Evolutionary conservation across 2,797 vertebrate genomes (phyloP).

Genomic region (Gallirallus australis): DNA sequence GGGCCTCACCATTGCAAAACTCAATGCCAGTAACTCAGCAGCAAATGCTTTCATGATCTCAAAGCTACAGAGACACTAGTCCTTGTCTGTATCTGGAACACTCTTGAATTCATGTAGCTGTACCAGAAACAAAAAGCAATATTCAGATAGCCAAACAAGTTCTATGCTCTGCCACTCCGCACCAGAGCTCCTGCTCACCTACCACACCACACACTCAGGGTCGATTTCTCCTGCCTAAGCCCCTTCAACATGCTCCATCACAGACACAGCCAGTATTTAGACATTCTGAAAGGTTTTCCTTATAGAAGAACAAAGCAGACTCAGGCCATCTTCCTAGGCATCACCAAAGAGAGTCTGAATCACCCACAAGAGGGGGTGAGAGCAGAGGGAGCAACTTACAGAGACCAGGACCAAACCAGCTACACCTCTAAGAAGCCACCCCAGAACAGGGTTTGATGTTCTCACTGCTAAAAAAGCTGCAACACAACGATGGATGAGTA

Average conservation of each 20-base stretch:
- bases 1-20: background rate
- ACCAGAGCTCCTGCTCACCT: background rate
- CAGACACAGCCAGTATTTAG: accelerated
- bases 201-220: background rate
- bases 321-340: background rate
- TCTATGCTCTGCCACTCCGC: background rate
- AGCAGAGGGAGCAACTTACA: background rate
- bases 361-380: accelerated
- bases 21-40: background rate
- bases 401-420: background rate
- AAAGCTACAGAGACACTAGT: background rate
- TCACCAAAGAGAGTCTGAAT: background rate
- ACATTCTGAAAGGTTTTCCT: background rate
- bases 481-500: background rate
- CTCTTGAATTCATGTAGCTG: background rate
- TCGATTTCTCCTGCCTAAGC: too few relatives aligned
- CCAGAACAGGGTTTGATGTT: accelerated
- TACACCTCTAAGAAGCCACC: background rate
- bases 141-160: background rate
- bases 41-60: background rate
- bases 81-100: accelerated
- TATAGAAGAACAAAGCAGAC: background rate
- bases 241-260: accelerated
- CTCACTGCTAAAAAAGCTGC: background rate
- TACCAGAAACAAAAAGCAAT: background rate